phyloP scores from a whole-genome alignment of 1,140 invertebrate species.

The Drosophila sechellia region DNA sequence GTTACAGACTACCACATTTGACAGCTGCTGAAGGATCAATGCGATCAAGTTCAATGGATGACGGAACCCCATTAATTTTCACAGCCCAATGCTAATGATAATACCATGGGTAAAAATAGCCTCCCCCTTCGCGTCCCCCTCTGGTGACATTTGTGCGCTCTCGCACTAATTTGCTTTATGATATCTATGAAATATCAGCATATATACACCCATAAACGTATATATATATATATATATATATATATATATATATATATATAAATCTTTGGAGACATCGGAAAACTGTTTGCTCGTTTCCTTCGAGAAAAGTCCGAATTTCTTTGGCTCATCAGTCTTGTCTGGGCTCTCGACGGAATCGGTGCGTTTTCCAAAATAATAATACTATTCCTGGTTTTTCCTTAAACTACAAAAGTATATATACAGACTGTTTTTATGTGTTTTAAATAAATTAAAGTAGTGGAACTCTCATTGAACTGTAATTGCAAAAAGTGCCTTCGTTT shows the following conservation, averaged over 20 bases:
- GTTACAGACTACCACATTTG: slow-evolving; percentile 25
- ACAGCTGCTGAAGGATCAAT: slow-evolving; percentile 48
- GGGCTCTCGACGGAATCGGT: slow-evolving; percentile 67
- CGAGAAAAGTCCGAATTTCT: slow-evolving; percentile 31
- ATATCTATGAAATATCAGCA: slow-evolving; percentile 72
- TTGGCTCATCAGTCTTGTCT: slow-evolving; percentile 66
- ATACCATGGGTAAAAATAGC: slow-evolving; percentile 41
- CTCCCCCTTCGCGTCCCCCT: slow-evolving; percentile 8
- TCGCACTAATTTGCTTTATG: slow-evolving; percentile 77
- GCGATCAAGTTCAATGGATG: slow-evolving; percentile 68
- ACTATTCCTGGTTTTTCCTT: slow-evolving; percentile 2
- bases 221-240: slow-evolving; percentile 44
- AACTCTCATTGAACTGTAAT: background rate
- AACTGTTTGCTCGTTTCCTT: slow-evolving; percentile 53
- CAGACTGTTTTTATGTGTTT: background rate
- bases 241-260: slow-evolving; percentile 45
- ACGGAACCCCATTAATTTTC: slow-evolving; percentile 38
- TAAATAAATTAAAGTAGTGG: background rate
- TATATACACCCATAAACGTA: slow-evolving; percentile 32
- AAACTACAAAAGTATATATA: slow-evolving; percentile 11
- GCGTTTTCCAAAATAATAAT: slow-evolving; percentile 36
- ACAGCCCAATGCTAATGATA: slow-evolving; percentile 33
- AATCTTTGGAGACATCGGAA: slow-evolving; percentile 60
- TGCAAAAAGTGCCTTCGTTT: slow-evolving; percentile 4
- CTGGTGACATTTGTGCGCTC: slow-evolving; percentile 58